These are phyloP conservation scores for Listronotus oregonensis DNA, from an alignment of 1,140 invertebrate genomes.

Conservation along the genomic window DNA sequence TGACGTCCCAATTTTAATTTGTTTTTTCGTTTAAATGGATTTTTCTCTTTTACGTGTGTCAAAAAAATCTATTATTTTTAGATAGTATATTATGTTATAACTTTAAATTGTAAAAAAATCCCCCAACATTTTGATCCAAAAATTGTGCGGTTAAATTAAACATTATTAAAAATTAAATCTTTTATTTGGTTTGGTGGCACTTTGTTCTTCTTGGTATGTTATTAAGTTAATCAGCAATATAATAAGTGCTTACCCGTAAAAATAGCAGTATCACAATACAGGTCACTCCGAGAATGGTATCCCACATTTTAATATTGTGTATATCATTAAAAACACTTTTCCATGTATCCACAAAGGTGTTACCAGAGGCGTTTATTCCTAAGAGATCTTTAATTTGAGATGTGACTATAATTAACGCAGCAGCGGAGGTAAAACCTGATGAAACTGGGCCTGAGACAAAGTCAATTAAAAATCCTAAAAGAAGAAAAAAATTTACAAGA, in stretches of 20 bases:
- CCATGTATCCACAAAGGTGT: conserved; percentile 76
- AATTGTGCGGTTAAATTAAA: too few relatives aligned
- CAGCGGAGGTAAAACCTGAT: conserved; percentile 90
- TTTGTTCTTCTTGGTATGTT: too few relatives aligned
- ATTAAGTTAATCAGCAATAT: too few relatives aligned
- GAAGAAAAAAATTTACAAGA: conserved; percentile 9
- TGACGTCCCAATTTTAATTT: too few relatives aligned
- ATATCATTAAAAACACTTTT: conserved; percentile 67
- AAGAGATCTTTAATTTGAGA: conserved; percentile 87
- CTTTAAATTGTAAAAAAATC: too few relatives aligned
- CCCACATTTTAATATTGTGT: conserved; percentile 65
- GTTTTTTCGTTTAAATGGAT: too few relatives aligned
- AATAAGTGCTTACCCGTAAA: conserved; percentile 64
- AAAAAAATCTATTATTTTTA: too few relatives aligned
- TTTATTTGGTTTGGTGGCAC: too few relatives aligned
- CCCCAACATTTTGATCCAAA: too few relatives aligned
- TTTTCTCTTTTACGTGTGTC: too few relatives aligned
- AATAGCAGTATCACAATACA: conserved; percentile 74
- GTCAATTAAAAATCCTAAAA: conserved; percentile 86
- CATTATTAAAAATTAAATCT: too few relatives aligned
- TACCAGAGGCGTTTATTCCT: conserved; percentile 75
- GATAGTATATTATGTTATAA: too few relatives aligned
- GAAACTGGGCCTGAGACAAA: conserved; percentile 93
- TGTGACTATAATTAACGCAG: conserved; percentile 86
- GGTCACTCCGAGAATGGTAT: conserved; percentile 70